Conservation (phyloP, 1,140 invertebrate species). For the Trachymyrmex cornetzi region DNA sequence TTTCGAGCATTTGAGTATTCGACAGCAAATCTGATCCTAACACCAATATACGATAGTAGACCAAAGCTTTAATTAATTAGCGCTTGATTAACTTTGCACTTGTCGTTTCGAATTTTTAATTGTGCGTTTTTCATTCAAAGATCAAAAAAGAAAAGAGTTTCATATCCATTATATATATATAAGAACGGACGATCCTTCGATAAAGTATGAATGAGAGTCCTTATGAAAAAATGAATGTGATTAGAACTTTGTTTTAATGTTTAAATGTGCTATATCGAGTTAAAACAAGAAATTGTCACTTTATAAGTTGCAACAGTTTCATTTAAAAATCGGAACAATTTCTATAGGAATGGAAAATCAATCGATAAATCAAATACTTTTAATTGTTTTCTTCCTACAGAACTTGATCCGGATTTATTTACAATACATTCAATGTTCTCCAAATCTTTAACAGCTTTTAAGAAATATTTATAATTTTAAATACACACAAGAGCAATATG, state of each 20-base stretch:
- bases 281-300: constrained; percentile 14
- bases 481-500: background rate
- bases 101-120: constrained; percentile 24
- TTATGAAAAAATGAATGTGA: constrained; percentile 21
- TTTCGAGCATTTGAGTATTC: constrained; percentile 36
- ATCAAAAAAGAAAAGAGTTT: constrained; percentile 49
- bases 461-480: constrained; percentile 33
- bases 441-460: background rate
- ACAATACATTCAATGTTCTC: background rate
- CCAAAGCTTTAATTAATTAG: constrained; percentile 55
- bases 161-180: constrained; percentile 40
- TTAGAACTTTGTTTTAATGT: constrained; percentile 7
- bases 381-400: constrained; percentile 21
- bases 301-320: constrained; percentile 20
- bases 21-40: constrained; percentile 51
- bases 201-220: background rate
- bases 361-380: constrained; percentile 13
- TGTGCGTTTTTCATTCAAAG: constrained; percentile 37
- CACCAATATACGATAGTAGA: constrained; percentile 42
- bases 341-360: background rate
- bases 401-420: constrained; percentile 30
- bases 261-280: constrained; percentile 10
- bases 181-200: background rate
- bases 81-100: constrained; percentile 33
- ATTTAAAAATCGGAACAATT: constrained; percentile 27